phyloP scores from a whole-genome alignment of 2,888 invertebrate genomes.

The Drosophila maculinotata region DNA sequence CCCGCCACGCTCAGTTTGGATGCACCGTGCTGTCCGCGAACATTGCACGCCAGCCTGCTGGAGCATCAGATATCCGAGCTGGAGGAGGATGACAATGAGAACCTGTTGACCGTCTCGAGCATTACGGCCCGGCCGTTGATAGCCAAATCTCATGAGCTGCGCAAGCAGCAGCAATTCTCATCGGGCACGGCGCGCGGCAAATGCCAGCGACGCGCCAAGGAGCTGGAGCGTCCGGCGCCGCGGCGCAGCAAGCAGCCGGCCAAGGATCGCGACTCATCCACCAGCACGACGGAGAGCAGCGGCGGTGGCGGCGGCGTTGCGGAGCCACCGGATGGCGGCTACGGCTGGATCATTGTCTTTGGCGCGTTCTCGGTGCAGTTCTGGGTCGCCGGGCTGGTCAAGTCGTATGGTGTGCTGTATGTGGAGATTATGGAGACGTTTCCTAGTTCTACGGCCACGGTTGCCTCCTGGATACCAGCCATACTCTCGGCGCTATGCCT shows the following conservation, averaged over 20 bases:
- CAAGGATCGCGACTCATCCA: slow-evolving; percentile 72
- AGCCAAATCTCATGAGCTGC: slow-evolving; percentile 88
- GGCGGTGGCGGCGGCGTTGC: slow-evolving; percentile 77
- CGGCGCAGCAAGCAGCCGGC: slow-evolving; percentile 54
- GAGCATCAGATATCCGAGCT: slow-evolving; percentile 85
- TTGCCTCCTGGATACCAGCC: slow-evolving; percentile 93
- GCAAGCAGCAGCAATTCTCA: slow-evolving; percentile 75
- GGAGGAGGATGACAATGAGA: slow-evolving; percentile 90
- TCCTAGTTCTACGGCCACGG: slow-evolving; percentile 90
- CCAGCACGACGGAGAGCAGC: slow-evolving; percentile 81
- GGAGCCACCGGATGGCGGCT: slow-evolving; percentile 90
- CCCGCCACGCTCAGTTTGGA: slow-evolving; percentile 86
- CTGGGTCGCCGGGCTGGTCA: slow-evolving; percentile 92
- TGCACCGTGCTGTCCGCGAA: slow-evolving; percentile 82
- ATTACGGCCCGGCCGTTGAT: slow-evolving; percentile 90
- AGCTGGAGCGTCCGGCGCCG: slow-evolving; percentile 48
- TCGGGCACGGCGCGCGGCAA: slow-evolving; percentile 62
- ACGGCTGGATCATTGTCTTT: slow-evolving; percentile 91
- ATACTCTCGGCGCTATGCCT: slow-evolving; percentile 91
- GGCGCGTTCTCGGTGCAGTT: slow-evolving; percentile 93
- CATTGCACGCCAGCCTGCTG: slow-evolving; percentile 84
- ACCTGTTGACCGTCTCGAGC: slow-evolving; percentile 90
- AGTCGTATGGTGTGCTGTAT: slow-evolving; percentile 92
- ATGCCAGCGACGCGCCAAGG: slow-evolving; percentile 54
- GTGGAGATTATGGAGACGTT: slow-evolving; percentile 93